A percentile compares a stretch with the other conserved stretches of the same genome.
Conservation (phyloP, 2,113 vertebrate species). For the Paralichthys olivaceus region DNA sequence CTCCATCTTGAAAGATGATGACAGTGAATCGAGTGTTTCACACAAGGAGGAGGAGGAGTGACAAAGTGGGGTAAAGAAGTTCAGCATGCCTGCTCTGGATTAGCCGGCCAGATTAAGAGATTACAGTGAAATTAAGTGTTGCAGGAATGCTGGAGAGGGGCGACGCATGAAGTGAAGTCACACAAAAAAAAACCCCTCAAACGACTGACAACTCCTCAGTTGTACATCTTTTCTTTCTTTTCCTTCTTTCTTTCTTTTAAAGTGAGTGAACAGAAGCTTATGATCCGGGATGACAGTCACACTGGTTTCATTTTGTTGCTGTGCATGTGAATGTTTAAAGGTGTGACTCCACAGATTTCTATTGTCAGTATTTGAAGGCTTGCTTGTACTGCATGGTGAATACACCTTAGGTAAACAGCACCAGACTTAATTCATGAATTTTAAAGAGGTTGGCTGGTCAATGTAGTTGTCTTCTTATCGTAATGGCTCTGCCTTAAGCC, state of each 20-base stretch:
- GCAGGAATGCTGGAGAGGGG: conserved; percentile 52
- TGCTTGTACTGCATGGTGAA: background rate
- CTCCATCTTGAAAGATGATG: background rate
- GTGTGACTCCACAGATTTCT: conserved; percentile 30
- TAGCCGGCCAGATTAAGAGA: conserved; percentile 83
- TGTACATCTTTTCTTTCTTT: background rate
- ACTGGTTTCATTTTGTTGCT: background rate
- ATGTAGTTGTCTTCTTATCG: conserved; percentile 8
- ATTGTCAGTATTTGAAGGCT: conserved; percentile 9
- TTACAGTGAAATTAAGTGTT: conserved; percentile 76
- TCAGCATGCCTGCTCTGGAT: conserved; percentile 76
- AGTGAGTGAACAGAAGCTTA: background rate
- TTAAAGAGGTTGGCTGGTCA: background rate
- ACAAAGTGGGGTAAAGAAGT: conserved; percentile 71
- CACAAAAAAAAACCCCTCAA: conserved; percentile 6
- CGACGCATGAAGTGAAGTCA: conserved; percentile 45
- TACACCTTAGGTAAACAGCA: conserved; percentile 10
- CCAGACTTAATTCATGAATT: conserved; percentile 15
- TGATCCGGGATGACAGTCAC: background rate
- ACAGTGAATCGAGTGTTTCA: conserved; percentile 27
- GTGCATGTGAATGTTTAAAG: background rate
- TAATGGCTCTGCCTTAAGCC: conserved; percentile 2
- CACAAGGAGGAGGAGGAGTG: conserved; percentile 53
- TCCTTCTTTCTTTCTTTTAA: background rate
- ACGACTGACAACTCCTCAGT: background rate